Percentiles rank a stretch among this genome's conserved stretches.
These are phyloP conservation scores for Liodrosophila aerea DNA, from an alignment of 2,888 invertebrate species.

Conservation along the genomic window DNA sequence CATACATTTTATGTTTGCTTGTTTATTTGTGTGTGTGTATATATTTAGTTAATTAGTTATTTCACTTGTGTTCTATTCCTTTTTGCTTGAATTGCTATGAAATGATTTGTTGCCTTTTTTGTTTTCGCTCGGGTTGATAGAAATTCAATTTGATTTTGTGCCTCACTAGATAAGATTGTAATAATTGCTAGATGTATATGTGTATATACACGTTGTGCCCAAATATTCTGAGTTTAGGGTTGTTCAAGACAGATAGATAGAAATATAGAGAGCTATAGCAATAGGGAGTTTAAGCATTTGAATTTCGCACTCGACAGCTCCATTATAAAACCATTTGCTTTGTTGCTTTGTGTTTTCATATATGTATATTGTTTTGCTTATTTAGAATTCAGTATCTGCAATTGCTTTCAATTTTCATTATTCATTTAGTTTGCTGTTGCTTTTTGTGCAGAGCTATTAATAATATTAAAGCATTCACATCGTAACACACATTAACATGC, in stretches of 20 bases:
- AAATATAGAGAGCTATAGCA: slow-evolving; percentile 16
- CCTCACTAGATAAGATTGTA: slow-evolving; percentile 33
- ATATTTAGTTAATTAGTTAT: slow-evolving; percentile 46
- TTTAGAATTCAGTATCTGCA: slow-evolving; percentile 17
- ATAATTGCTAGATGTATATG: slow-evolving; percentile 44
- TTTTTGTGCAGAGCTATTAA: slow-evolving; percentile 43
- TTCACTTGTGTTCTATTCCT: slow-evolving; percentile 39
- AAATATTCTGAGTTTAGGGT: slow-evolving; percentile 36
- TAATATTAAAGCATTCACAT: slow-evolving; percentile 68
- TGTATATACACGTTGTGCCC: slow-evolving; percentile 44
- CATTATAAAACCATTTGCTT: slow-evolving; percentile 70
- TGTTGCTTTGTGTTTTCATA: slow-evolving; percentile 28
- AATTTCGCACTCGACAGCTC: slow-evolving; percentile 70
- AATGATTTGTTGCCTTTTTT: slow-evolving; percentile 24
- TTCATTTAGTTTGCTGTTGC: slow-evolving; percentile 11
- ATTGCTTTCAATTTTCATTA: slow-evolving; percentile 42
- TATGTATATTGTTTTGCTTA: slow-evolving; percentile 17
- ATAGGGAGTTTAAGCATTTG: slow-evolving; percentile 20
- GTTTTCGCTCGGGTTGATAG: neutral
- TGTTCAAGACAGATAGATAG: slow-evolving; percentile 7
- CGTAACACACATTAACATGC: slow-evolving; percentile 59
- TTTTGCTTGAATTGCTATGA: slow-evolving; percentile 32
- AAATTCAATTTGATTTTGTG: slow-evolving; percentile 31
- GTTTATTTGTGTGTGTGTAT: slow-evolving; percentile 16
- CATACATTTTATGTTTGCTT: slow-evolving; percentile 35